Evolutionary conservation across 2,888 invertebrate genomes (phyloP), one percentile per base, ranked within the genome.

Genomic region (Heliothis peltigera): DNA sequence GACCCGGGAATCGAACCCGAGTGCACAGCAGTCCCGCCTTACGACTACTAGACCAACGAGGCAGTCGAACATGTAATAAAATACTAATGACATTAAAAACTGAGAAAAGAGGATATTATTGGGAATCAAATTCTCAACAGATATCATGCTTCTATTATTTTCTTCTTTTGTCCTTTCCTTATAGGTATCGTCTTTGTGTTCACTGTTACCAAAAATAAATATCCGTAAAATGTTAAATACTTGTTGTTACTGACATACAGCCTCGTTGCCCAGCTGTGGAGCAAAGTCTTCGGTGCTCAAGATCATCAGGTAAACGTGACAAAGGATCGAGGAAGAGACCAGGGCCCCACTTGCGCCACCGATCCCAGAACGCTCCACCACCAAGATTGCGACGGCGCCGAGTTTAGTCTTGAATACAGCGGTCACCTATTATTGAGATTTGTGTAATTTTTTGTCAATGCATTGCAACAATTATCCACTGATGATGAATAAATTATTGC

Each of bases 201-300:
- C n/a, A n/a, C 4, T 35, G 35, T 47, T 39, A 1, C 17, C 39
- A 46, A 4, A 35, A 43, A 28, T 17, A 43, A 44, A 39, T 18
- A 0, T 2, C 17, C 39, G 6, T 48, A 8, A 8, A 63, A 63
- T 64, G 47, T 56, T 52, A 76, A 59, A 59, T 56, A 56, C 35
- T 62, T 57, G 46, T 77, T 73, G 64, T 73, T 73, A 77, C 77
- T 73, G 72, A 76, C 72, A 59, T 54, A 52, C 77, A 73, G 72
- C 72, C 46, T 73, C 72, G 49, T 77, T 73, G 72, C 55, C 46
- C 77, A 77, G 72, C 77, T 64, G 77, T 77, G 46, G 72, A 73
- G 28, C 42, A 54, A 48, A 32, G 10, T 54, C 42, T 61, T 10
- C 12, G 35, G 28, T n/a, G 28, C 5, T n/a, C 54, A 17, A 61